Evolutionary conservation across 2,888 invertebrate species (phyloP).

Genomic region (Steinernema scapterisci): DNA sequence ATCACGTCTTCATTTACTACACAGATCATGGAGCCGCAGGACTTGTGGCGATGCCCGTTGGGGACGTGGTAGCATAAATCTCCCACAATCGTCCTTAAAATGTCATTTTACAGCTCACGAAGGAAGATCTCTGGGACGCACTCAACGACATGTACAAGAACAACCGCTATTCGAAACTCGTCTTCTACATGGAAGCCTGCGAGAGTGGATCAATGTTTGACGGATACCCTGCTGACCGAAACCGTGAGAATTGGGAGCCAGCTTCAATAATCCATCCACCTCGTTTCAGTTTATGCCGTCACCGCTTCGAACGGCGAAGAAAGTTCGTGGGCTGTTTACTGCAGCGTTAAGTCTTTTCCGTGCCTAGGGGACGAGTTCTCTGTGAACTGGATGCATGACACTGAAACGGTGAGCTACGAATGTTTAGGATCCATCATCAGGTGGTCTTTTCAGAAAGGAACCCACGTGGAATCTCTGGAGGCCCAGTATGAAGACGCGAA

Average conservation of each 20-base stretch:
- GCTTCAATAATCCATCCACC: not conserved
- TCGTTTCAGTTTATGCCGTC: conserved; percentile 67
- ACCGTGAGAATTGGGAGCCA: conserved; percentile 69
- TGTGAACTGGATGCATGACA: conserved; percentile 74
- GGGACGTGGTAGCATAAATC: conserved; percentile 9
- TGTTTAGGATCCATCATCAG: too few species aligned
- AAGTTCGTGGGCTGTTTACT: conserved; percentile 73
- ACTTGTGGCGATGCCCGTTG: conserved; percentile 71
- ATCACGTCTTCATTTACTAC: conserved; percentile 74
- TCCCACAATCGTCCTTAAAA: conserved; percentile 43
- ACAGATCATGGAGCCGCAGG: conserved; percentile 74
- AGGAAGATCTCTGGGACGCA: conserved; percentile 56
- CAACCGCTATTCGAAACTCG: conserved; percentile 70
- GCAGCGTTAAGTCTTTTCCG: conserved; percentile 49
- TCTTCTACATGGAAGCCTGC: conserved; percentile 74
- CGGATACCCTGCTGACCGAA: conserved; percentile 1
- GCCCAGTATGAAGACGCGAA: conserved; percentile 72
- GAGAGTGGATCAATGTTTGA: conserved; percentile 74
- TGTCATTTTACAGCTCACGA: not conserved
- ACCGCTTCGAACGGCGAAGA: conserved; percentile 73
- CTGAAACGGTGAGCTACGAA: conserved; percentile 68
- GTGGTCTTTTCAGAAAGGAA: not conserved
- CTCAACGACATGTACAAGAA: conserved; percentile 68
- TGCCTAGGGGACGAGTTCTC: conserved; percentile 73
- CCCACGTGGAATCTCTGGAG: conserved; percentile 71